Conservation (phyloP, 2,888 invertebrate species). For the Steromphala cineraria region DNA sequence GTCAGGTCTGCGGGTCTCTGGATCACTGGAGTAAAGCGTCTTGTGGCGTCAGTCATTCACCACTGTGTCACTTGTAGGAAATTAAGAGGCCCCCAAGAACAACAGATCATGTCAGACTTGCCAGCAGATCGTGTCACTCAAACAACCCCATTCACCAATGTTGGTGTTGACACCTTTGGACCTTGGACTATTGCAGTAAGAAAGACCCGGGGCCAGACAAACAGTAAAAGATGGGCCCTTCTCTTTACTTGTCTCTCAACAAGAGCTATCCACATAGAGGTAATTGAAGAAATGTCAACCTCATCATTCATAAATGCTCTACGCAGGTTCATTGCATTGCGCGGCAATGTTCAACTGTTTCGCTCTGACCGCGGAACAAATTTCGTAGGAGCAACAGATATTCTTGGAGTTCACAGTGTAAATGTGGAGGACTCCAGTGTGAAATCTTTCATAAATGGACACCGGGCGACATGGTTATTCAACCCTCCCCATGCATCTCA, state of each 20-base stretch:
- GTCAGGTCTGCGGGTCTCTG: not conserved
- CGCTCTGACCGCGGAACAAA: conserved; percentile 20
- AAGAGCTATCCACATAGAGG: not conserved
- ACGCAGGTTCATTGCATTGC: not conserved
- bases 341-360: not conserved
- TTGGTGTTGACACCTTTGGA: not conserved
- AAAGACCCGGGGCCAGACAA: not conserved
- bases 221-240: not conserved
- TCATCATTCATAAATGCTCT: not conserved
- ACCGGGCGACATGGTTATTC: not conserved
- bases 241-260: not conserved
- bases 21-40: conserved; percentile 15
- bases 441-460: not conserved
- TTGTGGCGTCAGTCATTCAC: not conserved
- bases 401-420: not conserved
- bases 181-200: not conserved
- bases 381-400: not conserved
- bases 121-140: not conserved
- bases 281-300: not conserved
- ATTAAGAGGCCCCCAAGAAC: not conserved
- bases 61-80: conserved; percentile 2
- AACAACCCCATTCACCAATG: not conserved
- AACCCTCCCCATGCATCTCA: not conserved
- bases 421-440: not conserved
- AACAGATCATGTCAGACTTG: not conserved